phyloP scores from a whole-genome alignment of 1,140 invertebrate species.

The Neodiprion lecontei region DNA sequence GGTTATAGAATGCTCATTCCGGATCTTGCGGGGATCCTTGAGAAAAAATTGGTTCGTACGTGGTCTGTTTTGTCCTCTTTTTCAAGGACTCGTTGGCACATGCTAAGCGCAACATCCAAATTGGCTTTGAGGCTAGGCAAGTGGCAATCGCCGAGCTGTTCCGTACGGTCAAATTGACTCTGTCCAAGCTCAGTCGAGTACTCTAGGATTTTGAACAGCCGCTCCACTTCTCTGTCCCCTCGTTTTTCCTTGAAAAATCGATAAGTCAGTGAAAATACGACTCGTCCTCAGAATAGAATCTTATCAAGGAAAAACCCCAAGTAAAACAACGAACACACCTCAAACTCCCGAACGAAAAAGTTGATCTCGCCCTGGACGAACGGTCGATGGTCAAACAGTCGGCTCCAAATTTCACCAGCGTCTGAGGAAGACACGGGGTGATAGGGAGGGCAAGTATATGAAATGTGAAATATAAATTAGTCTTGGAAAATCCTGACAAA shows the following conservation, averaged over 20 bases:
- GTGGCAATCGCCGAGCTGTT: slow-evolving; percentile 66
- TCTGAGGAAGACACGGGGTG: slow-evolving; percentile 62
- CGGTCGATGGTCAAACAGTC: slow-evolving; percentile 84
- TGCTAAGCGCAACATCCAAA: slow-evolving; percentile 70
- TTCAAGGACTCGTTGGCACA: slow-evolving; percentile 65
- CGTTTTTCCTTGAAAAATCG: slow-evolving; percentile 70
- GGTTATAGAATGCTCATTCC: not conserved
- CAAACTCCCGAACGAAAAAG: slow-evolving; percentile 82
- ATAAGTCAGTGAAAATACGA: slow-evolving; percentile 19
- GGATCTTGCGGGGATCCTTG: too few relatives aligned
- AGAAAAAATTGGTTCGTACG: slow-evolving; percentile 39
- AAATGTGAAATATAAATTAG: slow-evolving; percentile 20
- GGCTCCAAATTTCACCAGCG: slow-evolving; percentile 79
- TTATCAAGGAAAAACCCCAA: not conserved
- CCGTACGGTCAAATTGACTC: slow-evolving; percentile 70
- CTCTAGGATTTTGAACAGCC: slow-evolving; percentile 79
- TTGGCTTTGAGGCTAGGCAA: slow-evolving; percentile 72
- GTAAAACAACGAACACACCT: slow-evolving; percentile 64
- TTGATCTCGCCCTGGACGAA: slow-evolving; percentile 85
- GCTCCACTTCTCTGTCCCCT: slow-evolving; percentile 79
- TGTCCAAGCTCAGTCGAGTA: slow-evolving; percentile 79
- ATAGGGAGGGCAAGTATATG: slow-evolving; percentile 28
- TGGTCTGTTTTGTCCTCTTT: slow-evolving; percentile 62
- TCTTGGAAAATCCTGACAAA: not conserved
- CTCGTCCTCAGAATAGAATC: not conserved